Evolutionary conservation across 1,140 invertebrate species (phyloP).

Genomic region (Drosophila azteca): DNA sequence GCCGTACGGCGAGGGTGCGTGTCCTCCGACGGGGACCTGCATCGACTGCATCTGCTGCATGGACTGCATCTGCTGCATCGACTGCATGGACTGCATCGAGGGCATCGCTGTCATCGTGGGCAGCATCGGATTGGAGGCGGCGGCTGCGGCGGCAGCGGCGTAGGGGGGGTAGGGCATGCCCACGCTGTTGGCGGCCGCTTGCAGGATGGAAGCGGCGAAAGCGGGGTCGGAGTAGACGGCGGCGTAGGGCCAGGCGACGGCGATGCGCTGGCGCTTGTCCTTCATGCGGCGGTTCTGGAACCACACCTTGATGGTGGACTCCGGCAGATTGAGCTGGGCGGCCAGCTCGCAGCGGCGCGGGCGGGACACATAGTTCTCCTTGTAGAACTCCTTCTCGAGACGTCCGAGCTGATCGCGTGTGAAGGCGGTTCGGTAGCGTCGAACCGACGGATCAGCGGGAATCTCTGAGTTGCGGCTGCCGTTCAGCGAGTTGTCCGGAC

Average conservation of each 20-base stretch:
- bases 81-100: conserved; percentile 75
- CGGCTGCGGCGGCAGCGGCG: conserved; percentile 56
- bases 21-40: conserved; percentile 20
- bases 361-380: conserved; percentile 98
- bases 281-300: conserved; percentile 99
- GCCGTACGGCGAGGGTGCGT: conserved; percentile 81
- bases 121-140: conserved; percentile 82
- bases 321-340: conserved; percentile 95
- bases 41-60: conserved; percentile 69
- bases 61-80: conserved; percentile 25
- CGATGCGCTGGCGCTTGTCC: conserved; percentile 96
- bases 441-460: conserved; percentile 87
- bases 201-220: conserved; percentile 94
- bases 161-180: conserved; percentile 86
- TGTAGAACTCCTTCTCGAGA: conserved; percentile 98
- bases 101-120: conserved; percentile 83
- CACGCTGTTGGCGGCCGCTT: conserved; percentile 91
- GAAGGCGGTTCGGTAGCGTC: conserved; percentile 98
- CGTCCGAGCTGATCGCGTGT: conserved; percentile 96
- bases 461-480: conserved; percentile 78
- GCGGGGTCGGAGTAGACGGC: conserved; percentile 96
- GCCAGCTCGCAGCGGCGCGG: conserved; percentile 98
- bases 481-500: conserved; percentile 82
- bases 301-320: conserved; percentile 99
- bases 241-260: conserved; percentile 96